Evolutionary conservation across 92 coral and sea anemone species (phyloP).

Genomic region (Phenganax subtilis): DNA sequence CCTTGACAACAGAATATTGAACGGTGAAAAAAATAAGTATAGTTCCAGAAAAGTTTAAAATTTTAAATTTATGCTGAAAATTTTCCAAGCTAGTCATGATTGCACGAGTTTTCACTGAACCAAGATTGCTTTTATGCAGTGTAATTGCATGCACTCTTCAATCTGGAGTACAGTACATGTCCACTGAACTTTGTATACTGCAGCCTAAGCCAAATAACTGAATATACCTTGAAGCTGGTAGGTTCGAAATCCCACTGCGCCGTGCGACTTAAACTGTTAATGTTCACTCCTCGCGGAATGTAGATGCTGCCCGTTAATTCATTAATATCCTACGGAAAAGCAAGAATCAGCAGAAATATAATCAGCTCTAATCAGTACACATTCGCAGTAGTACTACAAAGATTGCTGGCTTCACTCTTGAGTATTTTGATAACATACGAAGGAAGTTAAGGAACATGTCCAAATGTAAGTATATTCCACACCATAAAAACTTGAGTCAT

Average conservation of each 20-base stretch:
- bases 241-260: conserved; percentile 83
- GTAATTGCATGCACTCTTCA: neutral
- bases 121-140: too few relatives aligned
- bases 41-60: neutral
- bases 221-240: conserved; percentile 70
- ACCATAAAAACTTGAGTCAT: too few relatives aligned
- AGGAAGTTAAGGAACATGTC: too few relatives aligned
- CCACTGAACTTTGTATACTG: neutral
- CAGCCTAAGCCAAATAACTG: neutral
- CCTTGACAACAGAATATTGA: conserved; percentile 41
- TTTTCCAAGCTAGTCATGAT: too few relatives aligned
- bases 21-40: neutral
- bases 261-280: conserved; percentile 76
- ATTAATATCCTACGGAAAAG: conserved; percentile 66
- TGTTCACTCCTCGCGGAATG: conserved; percentile 97
- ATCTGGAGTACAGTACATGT: neutral
- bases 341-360: neutral
- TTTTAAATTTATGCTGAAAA: too few relatives aligned
- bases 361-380: neutral
- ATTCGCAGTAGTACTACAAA: neutral
- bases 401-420: too few relatives aligned
- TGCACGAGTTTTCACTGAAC: too few relatives aligned
- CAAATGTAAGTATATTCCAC: too few relatives aligned
- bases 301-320: conserved; percentile 92
- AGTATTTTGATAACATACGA: too few relatives aligned